Base-by-base conservation (phyloP, 2,888 invertebrate species). In the Oconnorella tubifera region DNA sequence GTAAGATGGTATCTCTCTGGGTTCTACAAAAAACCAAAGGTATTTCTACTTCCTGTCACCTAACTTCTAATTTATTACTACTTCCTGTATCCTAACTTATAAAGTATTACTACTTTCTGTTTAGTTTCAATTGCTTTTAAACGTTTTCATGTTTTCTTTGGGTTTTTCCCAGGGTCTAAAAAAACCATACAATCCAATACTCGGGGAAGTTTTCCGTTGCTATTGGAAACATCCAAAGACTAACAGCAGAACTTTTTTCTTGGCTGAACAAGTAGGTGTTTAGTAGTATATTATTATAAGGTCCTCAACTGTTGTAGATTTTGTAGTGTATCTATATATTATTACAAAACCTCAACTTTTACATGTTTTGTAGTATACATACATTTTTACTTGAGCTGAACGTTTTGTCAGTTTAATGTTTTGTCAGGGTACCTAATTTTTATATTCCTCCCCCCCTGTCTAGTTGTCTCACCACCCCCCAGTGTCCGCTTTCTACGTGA, bases 121-220 rank as follows among this genome's bases (percentile, higher is more conserved):
- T n/a, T n/a, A n/a, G n/a, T n/a, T n/a, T n/a, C n/a, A n/a, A n/a
- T n/a, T n/a, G n/a, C n/a, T n/a, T n/a, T n/a, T n/a, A n/a, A n/a
- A n/a, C n/a, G n/a, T n/a, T n/a, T n/a, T n/a, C n/a, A n/a, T n/a
- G n/a, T n/a, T n/a, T n/a, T n/a, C n/a, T n/a, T n/a, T n/a, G n/a
- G n/a, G n/a, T n/a, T n/a, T n/a, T n/a, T n/a, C n/a, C n/a, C 71
- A 82, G 82, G 95, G 95, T 2, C 85, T 95, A 56, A 96, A 95
- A 82, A 96, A 96, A 80, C 95, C 95, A 0, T 96, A 95, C 80
- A 96, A 96, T 85, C 95, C 95, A 0, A 91, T 95, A 61, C 85
- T 96, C 57, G 95, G 95, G 0, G 95, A 95, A 83, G 89, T 89
- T 0, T 95, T 92, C 83, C 86, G 95, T 0, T 95, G 95, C 76